phyloP scores from a whole-genome alignment of 2,797 vertebrate species.

The Malurus splendens region DNA sequence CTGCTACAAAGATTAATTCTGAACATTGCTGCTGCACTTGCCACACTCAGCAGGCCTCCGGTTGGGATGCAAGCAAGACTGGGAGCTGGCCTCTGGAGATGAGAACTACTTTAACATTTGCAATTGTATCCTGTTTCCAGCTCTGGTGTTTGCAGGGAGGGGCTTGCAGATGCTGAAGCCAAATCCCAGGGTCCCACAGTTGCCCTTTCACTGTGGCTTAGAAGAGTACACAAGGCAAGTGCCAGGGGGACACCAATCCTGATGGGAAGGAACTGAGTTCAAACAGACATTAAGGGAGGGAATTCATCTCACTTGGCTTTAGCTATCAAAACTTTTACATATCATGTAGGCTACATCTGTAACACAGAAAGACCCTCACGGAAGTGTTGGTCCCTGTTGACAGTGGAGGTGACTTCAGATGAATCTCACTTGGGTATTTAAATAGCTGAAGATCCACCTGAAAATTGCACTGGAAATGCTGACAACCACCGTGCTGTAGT shows the following conservation, averaged over 20 bases:
- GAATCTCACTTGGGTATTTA: background rate
- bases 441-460: background rate
- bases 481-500: background rate
- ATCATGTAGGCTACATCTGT: background rate
- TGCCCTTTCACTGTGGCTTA: background rate
- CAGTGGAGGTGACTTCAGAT: background rate
- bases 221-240: background rate
- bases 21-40: background rate
- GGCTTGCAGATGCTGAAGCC: background rate
- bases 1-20: background rate
- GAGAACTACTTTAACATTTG: background rate
- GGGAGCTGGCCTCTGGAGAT: background rate
- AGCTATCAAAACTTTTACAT: background rate
- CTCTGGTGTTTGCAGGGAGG: background rate
- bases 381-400: background rate
- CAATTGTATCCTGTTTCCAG: background rate
- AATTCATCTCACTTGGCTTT: background rate
- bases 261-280: background rate
- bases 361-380: background rate
- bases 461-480: background rate
- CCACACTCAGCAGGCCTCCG: background rate
- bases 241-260: background rate
- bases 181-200: background rate
- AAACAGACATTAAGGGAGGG: background rate
- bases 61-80: background rate